Evolutionary conservation across 2,797 vertebrate genomes (phyloP).

Genomic region (Astyanax mexicanus): DNA sequence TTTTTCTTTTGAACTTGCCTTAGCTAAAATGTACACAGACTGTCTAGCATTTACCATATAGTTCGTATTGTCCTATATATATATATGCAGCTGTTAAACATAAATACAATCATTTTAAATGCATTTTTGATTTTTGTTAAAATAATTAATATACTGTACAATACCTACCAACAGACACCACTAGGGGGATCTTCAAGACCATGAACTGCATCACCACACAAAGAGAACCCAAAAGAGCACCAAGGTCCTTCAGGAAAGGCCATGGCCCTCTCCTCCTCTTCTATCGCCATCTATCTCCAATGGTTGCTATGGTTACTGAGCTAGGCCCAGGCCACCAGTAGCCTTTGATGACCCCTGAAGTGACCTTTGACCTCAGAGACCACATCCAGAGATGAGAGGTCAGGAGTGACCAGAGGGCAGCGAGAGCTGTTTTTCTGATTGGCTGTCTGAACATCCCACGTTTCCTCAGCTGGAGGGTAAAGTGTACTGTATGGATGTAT

Average conservation of each 20-base stretch:
- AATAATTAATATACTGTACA: not conserved
- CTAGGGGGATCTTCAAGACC: slow-evolving; percentile 36
- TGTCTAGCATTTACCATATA: no score
- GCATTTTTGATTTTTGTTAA: not conserved
- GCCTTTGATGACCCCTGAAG: slow-evolving; percentile 71
- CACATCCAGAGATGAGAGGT: slow-evolving; percentile 78
- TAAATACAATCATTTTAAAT: not conserved
- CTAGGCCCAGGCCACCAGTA: slow-evolving; percentile 69
- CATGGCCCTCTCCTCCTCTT: slow-evolving; percentile 50
- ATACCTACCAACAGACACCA: slow-evolving; percentile 22
- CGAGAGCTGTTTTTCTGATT: slow-evolving; percentile 78
- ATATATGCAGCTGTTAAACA: no score
- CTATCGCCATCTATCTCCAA: slow-evolving; percentile 54
- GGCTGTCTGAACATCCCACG: slow-evolving; percentile 67
- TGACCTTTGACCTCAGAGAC: slow-evolving; percentile 80
- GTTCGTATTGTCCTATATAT: no score
- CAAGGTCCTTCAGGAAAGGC: slow-evolving; percentile 42
- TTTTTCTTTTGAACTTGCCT: no score
- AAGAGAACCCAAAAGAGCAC: slow-evolving; percentile 33
- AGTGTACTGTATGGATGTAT: not conserved
- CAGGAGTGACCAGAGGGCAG: slow-evolving; percentile 79
- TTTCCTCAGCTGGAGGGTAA: slow-evolving; percentile 37
- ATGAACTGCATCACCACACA: slow-evolving; percentile 21
- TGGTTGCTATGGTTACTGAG: slow-evolving; percentile 77
- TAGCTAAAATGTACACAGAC: no score